Conservation (phyloP, 2,888 invertebrate genomes). For the Calliphora vomitoria region DNA sequence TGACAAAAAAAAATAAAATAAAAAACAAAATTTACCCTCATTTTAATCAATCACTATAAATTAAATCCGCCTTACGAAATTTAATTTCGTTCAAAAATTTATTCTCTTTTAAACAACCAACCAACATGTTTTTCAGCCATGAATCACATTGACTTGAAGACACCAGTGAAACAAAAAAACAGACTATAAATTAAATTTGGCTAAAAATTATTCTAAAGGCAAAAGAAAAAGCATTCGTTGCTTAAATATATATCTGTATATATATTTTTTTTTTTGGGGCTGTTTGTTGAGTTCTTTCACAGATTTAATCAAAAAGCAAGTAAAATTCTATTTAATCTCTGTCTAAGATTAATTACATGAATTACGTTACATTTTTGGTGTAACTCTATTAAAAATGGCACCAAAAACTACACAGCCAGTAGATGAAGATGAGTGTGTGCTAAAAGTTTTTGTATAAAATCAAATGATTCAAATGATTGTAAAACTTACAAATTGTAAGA, state of each 20-base stretch:
- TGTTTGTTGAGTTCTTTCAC: background rate
- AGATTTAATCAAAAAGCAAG: constrained; percentile 46
- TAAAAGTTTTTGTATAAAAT: background rate
- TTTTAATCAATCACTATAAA: constrained; percentile 41
- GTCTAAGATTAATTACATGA: constrained; percentile 59
- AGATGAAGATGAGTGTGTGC: background rate
- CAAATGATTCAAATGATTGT: constrained; percentile 10
- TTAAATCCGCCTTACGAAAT: constrained; percentile 18
- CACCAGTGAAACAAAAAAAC: background rate
- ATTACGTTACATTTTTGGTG: constrained; percentile 34
- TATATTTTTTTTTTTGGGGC: background rate
- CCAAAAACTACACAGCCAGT: background rate
- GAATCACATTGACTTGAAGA: constrained; percentile 13
- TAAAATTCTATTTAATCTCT: constrained; percentile 44
- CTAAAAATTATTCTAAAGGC: background rate
- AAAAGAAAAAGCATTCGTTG: background rate
- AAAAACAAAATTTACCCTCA: background rate
- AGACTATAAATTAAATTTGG: background rate
- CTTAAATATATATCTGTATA: background rate
- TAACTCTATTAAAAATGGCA: constrained; percentile 34
- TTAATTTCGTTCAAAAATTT: constrained; percentile 18
- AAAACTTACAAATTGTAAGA: constrained; percentile 29
- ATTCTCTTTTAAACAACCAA: constrained; percentile 10
- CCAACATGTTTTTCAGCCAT: background rate
- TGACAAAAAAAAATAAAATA: no score